Evolutionary conservation across 2,797 vertebrate genomes (phyloP).

Genomic region (Phalloptychus januarius): DNA sequence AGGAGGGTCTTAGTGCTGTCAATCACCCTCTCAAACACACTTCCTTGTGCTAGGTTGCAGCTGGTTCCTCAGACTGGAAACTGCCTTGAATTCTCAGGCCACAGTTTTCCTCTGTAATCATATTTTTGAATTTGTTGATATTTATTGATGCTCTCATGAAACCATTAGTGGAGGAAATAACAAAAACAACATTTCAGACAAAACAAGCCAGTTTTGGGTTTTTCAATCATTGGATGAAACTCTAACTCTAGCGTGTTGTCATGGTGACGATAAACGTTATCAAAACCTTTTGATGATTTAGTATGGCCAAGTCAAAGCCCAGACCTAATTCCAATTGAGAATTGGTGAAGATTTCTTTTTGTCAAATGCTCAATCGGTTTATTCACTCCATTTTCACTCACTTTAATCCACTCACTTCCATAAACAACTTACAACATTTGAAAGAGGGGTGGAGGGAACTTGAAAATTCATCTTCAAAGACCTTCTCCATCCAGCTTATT

Average conservation of each 20-base stretch:
- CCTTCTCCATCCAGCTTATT: background rate
- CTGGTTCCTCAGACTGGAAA: too few species aligned
- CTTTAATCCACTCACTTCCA: too few species aligned
- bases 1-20: too few species aligned
- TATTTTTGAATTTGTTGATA: background rate
- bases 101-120: background rate
- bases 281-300: background rate
- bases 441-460: background rate
- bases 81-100: too few species aligned
- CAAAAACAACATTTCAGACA: background rate
- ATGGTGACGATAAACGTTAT: background rate
- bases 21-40: too few species aligned
- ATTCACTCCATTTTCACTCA: too few species aligned
- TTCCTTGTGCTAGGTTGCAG: too few species aligned
- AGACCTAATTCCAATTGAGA: background rate
- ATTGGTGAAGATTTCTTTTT: background rate
- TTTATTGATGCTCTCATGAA: background rate
- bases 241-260: background rate
- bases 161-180: background rate
- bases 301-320: background rate
- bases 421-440: too few species aligned
- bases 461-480: background rate
- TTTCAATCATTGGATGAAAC: background rate
- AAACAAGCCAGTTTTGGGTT: background rate
- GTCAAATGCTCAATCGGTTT: too few species aligned